Conservation (phyloP, 2,113 vertebrate genomes). For the Motacilla alba region DNA sequence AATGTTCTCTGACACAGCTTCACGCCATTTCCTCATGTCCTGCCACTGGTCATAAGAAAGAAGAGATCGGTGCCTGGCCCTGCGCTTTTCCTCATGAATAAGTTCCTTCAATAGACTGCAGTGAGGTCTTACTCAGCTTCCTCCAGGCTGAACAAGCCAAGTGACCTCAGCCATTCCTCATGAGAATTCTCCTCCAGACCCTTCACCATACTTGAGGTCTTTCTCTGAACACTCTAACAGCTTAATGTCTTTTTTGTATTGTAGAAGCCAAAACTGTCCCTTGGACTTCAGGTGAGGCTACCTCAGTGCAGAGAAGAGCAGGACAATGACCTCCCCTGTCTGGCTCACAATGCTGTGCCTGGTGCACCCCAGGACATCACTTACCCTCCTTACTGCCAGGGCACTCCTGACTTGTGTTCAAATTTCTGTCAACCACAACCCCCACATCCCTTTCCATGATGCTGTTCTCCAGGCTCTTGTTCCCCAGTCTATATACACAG, state of each 20-base stretch:
- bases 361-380: accelerated
- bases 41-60: not conserved
- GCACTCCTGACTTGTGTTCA: not conserved
- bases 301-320: not conserved
- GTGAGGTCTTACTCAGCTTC: not conserved
- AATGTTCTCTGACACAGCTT: not conserved
- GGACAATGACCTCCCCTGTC: not conserved
- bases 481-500: not conserved
- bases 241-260: not conserved
- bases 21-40: not conserved
- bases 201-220: not conserved
- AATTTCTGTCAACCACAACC: accelerated
- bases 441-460: accelerated
- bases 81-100: not conserved
- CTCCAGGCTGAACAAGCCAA: not conserved
- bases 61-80: not conserved
- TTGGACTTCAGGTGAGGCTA: not conserved
- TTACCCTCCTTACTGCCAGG: not conserved
- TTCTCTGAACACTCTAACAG: not conserved
- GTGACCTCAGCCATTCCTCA: not conserved
- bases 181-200: not conserved
- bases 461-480: not conserved
- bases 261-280: not conserved
- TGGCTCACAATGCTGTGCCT: accelerated
- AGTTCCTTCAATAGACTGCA: not conserved